Evolutionary conservation across 2,113 vertebrate genomes (phyloP).

Genomic region (Cromileptes altivelis): DNA sequence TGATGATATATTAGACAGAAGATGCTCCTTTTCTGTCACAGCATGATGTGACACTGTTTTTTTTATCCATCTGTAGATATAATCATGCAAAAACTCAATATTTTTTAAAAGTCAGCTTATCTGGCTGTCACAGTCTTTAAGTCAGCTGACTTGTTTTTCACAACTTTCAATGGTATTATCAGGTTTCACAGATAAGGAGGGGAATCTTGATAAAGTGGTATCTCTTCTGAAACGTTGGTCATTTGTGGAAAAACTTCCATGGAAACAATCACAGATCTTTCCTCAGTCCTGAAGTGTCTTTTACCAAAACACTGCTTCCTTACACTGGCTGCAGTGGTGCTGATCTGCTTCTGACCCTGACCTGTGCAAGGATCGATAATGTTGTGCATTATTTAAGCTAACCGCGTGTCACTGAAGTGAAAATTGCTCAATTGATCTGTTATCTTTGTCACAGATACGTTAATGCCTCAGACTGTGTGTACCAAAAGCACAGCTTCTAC

Average conservation of each 20-base stretch:
- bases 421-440: neutral
- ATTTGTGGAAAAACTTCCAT: neutral
- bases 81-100: neutral
- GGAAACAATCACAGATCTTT: neutral
- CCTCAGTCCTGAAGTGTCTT: neutral
- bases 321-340: neutral
- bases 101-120: neutral
- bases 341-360: slow-evolving; percentile 20
- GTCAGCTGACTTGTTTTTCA: neutral
- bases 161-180: neutral
- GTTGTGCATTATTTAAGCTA: slow-evolving; percentile 1
- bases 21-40: neutral
- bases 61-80: too few species aligned
- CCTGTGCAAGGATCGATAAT: neutral
- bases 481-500: neutral
- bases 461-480: neutral
- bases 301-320: neutral
- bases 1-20: neutral
- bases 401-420: neutral
- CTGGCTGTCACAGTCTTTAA: neutral
- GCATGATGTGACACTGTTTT: neutral
- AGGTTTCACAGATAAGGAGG: neutral
- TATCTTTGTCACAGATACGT: neutral
- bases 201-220: neutral
- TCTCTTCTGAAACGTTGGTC: neutral